Conservation (phyloP, 2,888 invertebrate genomes). For the Ecliptopera silaceata region DNA sequence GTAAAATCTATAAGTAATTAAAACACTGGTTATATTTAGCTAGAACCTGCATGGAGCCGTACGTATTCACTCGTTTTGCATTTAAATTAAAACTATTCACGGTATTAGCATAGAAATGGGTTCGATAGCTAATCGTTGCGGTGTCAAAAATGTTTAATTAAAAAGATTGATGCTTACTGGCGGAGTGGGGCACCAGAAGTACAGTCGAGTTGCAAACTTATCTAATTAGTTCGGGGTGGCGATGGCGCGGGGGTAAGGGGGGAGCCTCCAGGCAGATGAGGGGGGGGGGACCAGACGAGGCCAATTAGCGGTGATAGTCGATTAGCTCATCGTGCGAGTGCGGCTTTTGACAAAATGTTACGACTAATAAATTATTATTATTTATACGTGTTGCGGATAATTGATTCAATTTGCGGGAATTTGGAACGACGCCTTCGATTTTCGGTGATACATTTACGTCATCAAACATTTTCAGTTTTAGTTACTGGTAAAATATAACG, state of each 20-base stretch:
- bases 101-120: conserved; percentile 72
- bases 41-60: conserved; percentile 3
- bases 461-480: not conserved
- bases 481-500: too few relatives aligned
- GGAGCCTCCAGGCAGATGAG: conserved; percentile 15
- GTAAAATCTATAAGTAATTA: too few relatives aligned
- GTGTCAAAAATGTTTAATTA: conserved; percentile 83
- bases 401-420: conserved; percentile 52
- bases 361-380: conserved; percentile 73
- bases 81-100: conserved; percentile 67
- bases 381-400: conserved; percentile 67
- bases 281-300: conserved; percentile 49
- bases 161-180: conserved; percentile 82
- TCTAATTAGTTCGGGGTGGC: conserved; percentile 76
- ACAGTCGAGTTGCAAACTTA: conserved; percentile 82
- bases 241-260: conserved; percentile 28
- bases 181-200: conserved; percentile 77
- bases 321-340: conserved; percentile 82
- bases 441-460: not conserved
- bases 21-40: too few relatives aligned
- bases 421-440: conserved; percentile 9
- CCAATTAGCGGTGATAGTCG: conserved; percentile 84
- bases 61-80: conserved; percentile 50
- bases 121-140: conserved; percentile 78
- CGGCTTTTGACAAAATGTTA: conserved; percentile 80